A percentile compares a stretch with the other conserved stretches of the same genome.
These are phyloP conservation scores for Pterocles gutturalis DNA, from an alignment of 2,113 vertebrate genomes.

Conservation along the genomic window DNA sequence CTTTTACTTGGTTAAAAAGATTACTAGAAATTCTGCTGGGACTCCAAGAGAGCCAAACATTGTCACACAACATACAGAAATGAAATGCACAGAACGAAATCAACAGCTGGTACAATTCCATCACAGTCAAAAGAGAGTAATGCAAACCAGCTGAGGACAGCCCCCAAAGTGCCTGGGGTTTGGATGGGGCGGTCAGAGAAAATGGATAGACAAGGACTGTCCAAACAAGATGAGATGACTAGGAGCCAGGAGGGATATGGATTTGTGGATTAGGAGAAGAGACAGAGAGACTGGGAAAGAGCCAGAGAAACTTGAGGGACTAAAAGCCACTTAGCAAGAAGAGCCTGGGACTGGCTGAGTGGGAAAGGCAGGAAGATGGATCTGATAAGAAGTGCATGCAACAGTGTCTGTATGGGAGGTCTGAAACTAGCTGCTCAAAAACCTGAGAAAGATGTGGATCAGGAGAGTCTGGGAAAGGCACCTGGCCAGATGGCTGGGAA, in stretches of 20 bases:
- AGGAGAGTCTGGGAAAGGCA: constrained; percentile 6
- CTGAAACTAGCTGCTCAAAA: constrained; percentile 15
- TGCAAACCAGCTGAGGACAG: constrained; percentile 19
- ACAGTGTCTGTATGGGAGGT: constrained; percentile 22
- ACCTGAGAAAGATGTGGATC: not conserved
- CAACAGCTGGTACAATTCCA: constrained; percentile 11
- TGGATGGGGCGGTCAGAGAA: not conserved
- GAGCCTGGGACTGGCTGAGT: not conserved
- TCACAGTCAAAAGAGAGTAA: not conserved
- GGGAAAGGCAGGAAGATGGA: constrained; percentile 49
- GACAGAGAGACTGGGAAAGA: not conserved
- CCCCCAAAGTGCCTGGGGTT: not conserved
- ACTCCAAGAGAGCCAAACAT: constrained; percentile 9
- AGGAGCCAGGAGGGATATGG: not conserved
- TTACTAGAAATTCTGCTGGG: constrained; percentile 12
- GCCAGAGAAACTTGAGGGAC: not conserved
- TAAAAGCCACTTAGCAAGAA: constrained; percentile 13
- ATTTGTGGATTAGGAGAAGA: not conserved
- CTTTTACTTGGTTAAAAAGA: not conserved
- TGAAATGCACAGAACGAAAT: constrained; percentile 10
- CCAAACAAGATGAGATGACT: not conserved
- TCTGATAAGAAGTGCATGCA: constrained; percentile 20
- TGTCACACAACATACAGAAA: not conserved
- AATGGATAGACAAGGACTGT: not conserved
- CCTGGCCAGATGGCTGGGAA: constrained; percentile 9